These are phyloP conservation scores for Dipodomys spectabilis DNA, from an alignment of 2,113 vertebrate species.

Conservation along the genomic window DNA sequence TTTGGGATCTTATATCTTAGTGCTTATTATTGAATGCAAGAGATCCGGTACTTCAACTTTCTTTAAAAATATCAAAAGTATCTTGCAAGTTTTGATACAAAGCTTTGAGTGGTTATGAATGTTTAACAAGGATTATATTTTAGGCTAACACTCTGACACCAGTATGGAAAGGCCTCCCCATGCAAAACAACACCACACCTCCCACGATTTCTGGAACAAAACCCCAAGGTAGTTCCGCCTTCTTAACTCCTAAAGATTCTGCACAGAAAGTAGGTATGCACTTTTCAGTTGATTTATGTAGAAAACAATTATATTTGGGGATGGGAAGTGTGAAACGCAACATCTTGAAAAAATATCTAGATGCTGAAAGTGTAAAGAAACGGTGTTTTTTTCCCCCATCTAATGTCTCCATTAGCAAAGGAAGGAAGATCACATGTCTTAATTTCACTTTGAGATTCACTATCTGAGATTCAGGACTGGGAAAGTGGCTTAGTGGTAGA, in stretches of 20 bases:
- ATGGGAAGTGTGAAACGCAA: not conserved
- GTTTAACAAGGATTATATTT: constrained; percentile 42
- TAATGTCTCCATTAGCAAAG: not conserved
- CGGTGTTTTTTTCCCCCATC: not conserved
- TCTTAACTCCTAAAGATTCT: constrained; percentile 60
- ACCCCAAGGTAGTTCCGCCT: constrained; percentile 22
- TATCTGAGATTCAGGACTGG: not conserved
- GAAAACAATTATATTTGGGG: not conserved
- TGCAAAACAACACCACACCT: not conserved
- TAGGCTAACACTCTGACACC: constrained; percentile 35
- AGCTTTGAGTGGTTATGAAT: not conserved
- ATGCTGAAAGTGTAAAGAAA: not conserved
- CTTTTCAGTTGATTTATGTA: constrained; percentile 3
- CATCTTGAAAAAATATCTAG: not conserved
- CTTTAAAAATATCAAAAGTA: not conserved
- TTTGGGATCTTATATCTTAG: not conserved
- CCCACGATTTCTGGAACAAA: constrained; percentile 7
- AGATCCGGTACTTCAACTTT: not conserved
- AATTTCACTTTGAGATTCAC: not conserved
- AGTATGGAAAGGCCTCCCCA: not conserved
- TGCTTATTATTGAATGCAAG: not conserved
- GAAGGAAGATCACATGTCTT: not conserved
- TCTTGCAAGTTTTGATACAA: not conserved
- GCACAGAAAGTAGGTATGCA: constrained; percentile 53
- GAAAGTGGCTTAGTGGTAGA: too few species aligned